Base-by-base conservation (phyloP, 2,797 vertebrate species). In the Manis pentadactyla region DNA sequence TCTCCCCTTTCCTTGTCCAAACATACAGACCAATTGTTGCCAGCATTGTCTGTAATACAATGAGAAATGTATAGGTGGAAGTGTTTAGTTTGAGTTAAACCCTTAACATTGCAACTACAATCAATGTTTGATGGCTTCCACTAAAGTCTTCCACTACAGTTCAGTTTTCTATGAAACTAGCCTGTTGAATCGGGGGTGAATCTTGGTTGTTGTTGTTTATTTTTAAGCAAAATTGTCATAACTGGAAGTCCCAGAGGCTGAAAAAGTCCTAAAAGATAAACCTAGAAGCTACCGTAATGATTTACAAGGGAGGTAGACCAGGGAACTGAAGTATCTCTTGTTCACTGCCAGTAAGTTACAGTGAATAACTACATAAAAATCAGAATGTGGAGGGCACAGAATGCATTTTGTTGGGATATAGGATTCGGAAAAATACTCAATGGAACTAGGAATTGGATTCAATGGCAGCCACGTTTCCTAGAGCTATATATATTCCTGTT, bases 211-310 rank as follows among this genome's bases (percentile, higher is more conserved):
- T 11, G 0, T 75, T 66, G 21, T 29, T 83, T 66, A 71, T 59
- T 64, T 73, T 34, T 27, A 84, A 90, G 29, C 19, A 92, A 96
- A 89, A 57, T 63, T 85, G 27, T 21, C 39, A 71, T 90, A 42
- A 12, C 74, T 79, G 93, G 42, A 96, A 93, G 75, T 87, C 25
- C 55, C 61, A 94, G n/a, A 87, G 17, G 27, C 86, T 87, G 31
- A 82, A 93, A 94, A 84, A 27, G 10, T 86, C 68, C 51, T 61
- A 69, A 83, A 42, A 97, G 42, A 97, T 84, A 89, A 95, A 89
- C n/a, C n/a, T 49, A 78, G 77, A 94, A 86, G 71, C 23, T 95
- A 61, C 13, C 81, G n/a, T 77, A 95, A 93, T 93, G 39, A 91
- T 66, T 92, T 96, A 61, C 68, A 92, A 94, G 74, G 78, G 85